phyloP scores from a whole-genome alignment of 2,113 vertebrate species.

The Junco hyemalis region DNA sequence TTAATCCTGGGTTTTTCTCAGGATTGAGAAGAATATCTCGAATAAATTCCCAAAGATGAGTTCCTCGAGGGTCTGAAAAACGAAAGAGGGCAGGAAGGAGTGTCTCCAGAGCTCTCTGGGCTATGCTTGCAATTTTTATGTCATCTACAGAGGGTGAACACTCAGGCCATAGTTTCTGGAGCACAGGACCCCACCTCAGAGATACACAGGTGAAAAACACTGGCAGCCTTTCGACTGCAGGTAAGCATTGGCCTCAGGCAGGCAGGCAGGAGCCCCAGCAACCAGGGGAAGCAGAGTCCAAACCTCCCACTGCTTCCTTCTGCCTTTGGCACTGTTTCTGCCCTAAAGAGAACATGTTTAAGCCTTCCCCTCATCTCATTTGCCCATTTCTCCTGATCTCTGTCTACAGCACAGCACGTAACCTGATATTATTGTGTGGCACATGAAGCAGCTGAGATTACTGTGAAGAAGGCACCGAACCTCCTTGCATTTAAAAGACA shows the following conservation, averaged over 20 bases:
- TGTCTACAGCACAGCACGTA: neutral
- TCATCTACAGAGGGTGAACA: neutral
- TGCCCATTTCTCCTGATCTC: neutral
- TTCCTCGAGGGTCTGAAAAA: constrained; percentile 86
- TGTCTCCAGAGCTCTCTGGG: neutral
- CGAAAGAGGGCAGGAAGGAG: neutral
- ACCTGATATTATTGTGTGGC: neutral
- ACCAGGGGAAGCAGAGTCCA: neutral
- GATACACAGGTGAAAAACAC: neutral
- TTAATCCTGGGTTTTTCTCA: constrained; percentile 93
- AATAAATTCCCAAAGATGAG: constrained; percentile 98
- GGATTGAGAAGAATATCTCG: constrained; percentile 94
- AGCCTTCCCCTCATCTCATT: neutral
- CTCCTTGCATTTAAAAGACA: neutral
- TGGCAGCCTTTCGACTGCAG: neutral
- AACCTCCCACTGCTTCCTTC: neutral
- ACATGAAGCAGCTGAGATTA: neutral
- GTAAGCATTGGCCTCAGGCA: accelerated
- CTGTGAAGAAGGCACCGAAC: neutral
- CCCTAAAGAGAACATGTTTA: neutral
- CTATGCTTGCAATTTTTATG: neutral
- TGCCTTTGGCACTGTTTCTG: neutral
- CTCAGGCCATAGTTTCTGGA: neutral
- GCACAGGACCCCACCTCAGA: neutral
- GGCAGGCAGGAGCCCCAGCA: neutral